Conservation (phyloP, 2,797 vertebrate genomes). For the Eulemur albifrons region DNA sequence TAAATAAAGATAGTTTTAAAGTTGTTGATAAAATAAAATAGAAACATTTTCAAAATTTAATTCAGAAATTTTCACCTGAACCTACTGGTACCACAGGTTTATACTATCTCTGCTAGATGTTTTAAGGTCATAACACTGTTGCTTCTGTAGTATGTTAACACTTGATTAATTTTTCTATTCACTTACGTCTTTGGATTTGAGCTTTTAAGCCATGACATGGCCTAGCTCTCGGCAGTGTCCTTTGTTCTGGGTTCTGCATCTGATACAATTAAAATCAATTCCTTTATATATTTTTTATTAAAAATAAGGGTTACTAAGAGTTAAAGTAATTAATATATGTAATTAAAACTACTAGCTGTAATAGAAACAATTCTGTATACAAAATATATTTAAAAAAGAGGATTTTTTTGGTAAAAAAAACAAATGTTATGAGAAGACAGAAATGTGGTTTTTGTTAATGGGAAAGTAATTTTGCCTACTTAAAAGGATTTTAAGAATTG, state of each 20-base stretch:
- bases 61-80: background rate
- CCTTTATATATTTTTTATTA: background rate
- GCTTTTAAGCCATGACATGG: background rate
- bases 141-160: background rate
- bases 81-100: background rate
- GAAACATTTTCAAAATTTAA: background rate
- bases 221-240: background rate
- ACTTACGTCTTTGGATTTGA: background rate
- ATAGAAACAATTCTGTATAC: too few species aligned
- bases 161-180: background rate
- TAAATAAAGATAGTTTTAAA: background rate
- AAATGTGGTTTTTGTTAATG: background rate
- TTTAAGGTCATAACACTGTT: too few species aligned
- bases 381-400: background rate
- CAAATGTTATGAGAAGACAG: background rate
- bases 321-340: background rate
- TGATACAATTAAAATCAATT: background rate
- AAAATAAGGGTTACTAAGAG: background rate
- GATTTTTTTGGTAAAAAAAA: background rate
- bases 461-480: background rate
- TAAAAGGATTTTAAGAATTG: background rate
- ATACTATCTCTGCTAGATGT: background rate
- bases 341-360: background rate
- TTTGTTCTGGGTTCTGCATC: background rate
- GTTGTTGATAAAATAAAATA: background rate